Percentiles rank a stretch among this genome's conserved stretches.
These are phyloP conservation scores for Monomorium pharaonis DNA, from an alignment of 1,140 invertebrate species.

Conservation along the genomic window DNA sequence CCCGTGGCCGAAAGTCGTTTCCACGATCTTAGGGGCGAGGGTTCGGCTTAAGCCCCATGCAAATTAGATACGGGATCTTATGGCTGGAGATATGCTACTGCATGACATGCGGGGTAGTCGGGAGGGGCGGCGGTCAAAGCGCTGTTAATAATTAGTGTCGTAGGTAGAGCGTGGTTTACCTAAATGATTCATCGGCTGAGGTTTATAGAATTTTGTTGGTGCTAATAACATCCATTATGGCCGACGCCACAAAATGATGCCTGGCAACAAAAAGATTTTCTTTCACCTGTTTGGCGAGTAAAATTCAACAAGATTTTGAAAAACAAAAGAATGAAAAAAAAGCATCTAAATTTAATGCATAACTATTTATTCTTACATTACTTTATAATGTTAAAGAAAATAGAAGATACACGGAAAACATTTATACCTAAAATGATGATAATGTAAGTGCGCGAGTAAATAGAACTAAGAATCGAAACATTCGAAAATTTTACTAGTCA, in stretches of 20 bases:
- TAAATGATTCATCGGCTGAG: constrained; percentile 39
- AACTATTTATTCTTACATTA: not conserved
- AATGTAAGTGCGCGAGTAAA: not conserved
- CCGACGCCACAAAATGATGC: not conserved
- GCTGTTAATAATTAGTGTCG: constrained; percentile 63
- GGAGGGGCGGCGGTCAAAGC: constrained; percentile 48
- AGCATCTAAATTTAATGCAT: not conserved
- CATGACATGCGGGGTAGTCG: constrained; percentile 61
- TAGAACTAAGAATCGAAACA: not conserved
- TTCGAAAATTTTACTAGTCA: not conserved
- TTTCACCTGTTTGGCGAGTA: not conserved
- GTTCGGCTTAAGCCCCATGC: constrained; percentile 76
- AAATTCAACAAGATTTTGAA: not conserved
- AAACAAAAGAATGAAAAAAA: not conserved
- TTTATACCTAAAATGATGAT: not conserved
- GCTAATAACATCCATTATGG: not conserved
- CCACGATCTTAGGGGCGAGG: constrained; percentile 77
- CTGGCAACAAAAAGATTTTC: not conserved
- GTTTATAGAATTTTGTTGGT: constrained; percentile 26
- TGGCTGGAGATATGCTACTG: constrained; percentile 68
- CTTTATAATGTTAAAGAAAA: not conserved
- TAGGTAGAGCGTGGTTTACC: constrained; percentile 37
- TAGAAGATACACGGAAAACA: not conserved
- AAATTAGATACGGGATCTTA: constrained; percentile 78
- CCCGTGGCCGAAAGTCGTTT: constrained; percentile 76